phyloP scores from a whole-genome alignment of 2,888 invertebrate species.

The Bellardia bayeri region DNA sequence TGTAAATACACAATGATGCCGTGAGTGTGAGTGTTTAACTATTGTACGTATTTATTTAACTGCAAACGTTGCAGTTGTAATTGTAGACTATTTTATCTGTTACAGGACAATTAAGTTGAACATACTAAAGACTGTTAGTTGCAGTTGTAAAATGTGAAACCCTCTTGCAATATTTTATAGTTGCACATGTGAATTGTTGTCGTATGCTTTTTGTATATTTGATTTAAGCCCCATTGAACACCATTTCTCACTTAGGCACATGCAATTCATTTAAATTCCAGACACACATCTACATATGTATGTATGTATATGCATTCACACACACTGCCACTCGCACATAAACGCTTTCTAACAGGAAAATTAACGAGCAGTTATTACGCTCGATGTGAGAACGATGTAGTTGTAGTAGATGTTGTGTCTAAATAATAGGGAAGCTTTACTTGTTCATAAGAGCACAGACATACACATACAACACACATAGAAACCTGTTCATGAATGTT shows the following conservation, averaged over 20 bases:
- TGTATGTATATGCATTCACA: not conserved
- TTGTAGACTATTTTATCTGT: not conserved
- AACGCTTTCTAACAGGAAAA: constrained; percentile 8
- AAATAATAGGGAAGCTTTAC: constrained; percentile 15
- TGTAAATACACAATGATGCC: not conserved
- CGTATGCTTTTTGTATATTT: constrained; percentile 28
- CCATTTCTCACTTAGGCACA: constrained; percentile 21
- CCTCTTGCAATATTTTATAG: constrained; percentile 12
- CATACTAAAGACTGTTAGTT: constrained; percentile 8
- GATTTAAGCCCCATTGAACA: constrained; percentile 43
- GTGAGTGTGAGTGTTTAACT: not conserved
- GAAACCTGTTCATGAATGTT: not conserved
- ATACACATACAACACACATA: not conserved
- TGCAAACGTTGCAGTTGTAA: not conserved
- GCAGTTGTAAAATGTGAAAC: not conserved
- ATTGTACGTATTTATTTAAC: not conserved
- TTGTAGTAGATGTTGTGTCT: not conserved
- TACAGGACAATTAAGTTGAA: not conserved
- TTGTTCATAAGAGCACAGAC: not conserved
- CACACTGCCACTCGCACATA: not conserved
- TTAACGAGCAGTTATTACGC: constrained; percentile 42
- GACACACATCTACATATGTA: not conserved
- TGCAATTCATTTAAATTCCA: constrained; percentile 43
- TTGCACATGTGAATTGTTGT: constrained; percentile 22
- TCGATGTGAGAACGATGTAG: not conserved